A percentile compares a stretch with the other conserved stretches of the same genome.
Evolutionary conservation across 2,113 vertebrate species (phyloP).

Genomic region (Cyanoliseus patagonus): DNA sequence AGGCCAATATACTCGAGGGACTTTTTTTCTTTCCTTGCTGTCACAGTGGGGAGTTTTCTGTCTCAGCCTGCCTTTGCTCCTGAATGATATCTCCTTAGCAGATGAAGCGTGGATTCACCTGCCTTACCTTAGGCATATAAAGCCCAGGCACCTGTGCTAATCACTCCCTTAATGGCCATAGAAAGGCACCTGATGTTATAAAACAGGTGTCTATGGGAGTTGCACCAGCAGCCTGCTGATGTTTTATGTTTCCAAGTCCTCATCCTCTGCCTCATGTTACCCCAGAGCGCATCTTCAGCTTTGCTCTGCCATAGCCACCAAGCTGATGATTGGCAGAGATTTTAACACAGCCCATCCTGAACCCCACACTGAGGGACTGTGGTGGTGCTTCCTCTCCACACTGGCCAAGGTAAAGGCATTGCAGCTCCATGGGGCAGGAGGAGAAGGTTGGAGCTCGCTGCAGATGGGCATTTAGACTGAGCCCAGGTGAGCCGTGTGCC

Average conservation of each 20-base stretch:
- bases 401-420: background rate
- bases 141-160: background rate
- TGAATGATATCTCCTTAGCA: background rate
- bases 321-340: background rate
- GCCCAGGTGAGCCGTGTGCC: accelerated
- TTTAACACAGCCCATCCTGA: background rate
- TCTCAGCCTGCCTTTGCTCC: background rate
- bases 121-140: background rate
- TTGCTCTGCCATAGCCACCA: background rate
- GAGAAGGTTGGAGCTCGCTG: background rate
- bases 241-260: background rate
- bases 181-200: background rate
- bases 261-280: background rate
- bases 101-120: background rate
- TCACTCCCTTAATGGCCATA: background rate
- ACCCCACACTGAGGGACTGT: accelerated
- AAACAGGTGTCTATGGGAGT: background rate
- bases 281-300: background rate
- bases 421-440: background rate
- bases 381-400: background rate
- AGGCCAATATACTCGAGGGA: background rate
- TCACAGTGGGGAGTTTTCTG: background rate
- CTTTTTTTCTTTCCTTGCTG: background rate
- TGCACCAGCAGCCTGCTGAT: background rate
- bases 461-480: background rate